Base-by-base conservation (phyloP, 2,797 vertebrate species). In the Smutsia temminckii region DNA sequence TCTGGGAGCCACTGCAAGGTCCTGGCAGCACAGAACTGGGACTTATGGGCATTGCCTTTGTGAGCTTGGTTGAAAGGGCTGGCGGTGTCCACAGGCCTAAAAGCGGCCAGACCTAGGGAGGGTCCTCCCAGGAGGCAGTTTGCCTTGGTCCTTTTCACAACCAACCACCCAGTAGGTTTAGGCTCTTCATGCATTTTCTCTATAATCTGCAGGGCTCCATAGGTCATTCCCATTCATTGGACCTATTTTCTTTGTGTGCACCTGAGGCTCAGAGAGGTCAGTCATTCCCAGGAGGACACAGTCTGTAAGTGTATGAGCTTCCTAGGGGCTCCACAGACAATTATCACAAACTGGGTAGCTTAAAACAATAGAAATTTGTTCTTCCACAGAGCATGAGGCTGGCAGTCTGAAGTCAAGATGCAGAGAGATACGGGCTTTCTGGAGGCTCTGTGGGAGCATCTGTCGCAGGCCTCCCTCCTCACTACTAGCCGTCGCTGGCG, bases 401-500 rank as follows among this genome's bases (percentile, higher is more conserved):
- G 53, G 8, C 59, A 46, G 42, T 53, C 77, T n/a, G 46, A 55
- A 74, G 21, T n/a, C 32, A 83, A 89, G 25, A 32, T 32, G 9
- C 63, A 20, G 34, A 9, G 6, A 53, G 2, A 2, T 57, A 20
- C 12, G 57, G 7, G 20, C n/a, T 25, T 83, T 78, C 34, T 1
- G 2, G 46, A 40, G 25, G 7, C 11, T 49, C 66, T 13, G 14
- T 3, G 1, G 25, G 49, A 91, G 18, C 42, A 18, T 75, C 1
- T 1, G 23, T 18, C 29, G 0, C 49, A 12, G 2, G 46, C 10
- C 42, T 80, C 9, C 7, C 20, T 59, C 17, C 42, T 49, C 6
- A 6, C 42, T 12, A 12, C 16, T 3, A 10, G 4, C 0, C 4
- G 55, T 16, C 23, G 1, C 17, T 16, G 11, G 20, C 1, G 13